A percentile compares a stretch with the other conserved stretches of the same genome.
phyloP scores from a whole-genome alignment of 2,888 invertebrate species.

The Morpho helenor region DNA sequence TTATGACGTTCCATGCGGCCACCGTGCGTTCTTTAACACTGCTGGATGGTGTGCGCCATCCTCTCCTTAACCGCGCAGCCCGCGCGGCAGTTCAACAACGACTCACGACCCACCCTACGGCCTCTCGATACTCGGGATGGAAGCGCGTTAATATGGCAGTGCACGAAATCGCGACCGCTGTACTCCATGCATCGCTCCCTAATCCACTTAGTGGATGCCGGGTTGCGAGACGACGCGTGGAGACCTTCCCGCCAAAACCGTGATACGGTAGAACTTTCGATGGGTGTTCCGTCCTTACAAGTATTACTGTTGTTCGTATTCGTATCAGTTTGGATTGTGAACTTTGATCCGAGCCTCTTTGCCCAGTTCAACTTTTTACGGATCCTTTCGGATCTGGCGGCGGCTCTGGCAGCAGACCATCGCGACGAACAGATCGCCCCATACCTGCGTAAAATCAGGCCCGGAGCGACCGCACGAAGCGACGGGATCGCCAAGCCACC shows the following conservation, averaged over 20 bases:
- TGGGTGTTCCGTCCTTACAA: conserved; percentile 4
- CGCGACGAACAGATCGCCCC: conserved; percentile 27
- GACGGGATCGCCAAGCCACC: conserved; percentile 34
- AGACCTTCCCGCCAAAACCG: not conserved
- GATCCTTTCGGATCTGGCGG: conserved; percentile 14
- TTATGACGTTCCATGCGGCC: conserved; percentile 41
- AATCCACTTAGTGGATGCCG: not conserved
- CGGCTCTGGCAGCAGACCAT: conserved; percentile 26
- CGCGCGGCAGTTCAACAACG: conserved; percentile 39
- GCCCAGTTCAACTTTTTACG: conserved; percentile 24
- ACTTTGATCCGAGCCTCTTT: conserved; percentile 10
- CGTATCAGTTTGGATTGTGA: not conserved
- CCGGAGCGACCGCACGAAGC: conserved; percentile 31
- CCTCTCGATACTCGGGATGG: conserved; percentile 36
- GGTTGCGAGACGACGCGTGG: not conserved
- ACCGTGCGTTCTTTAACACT: conserved; percentile 37
- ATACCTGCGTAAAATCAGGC: conserved; percentile 27
- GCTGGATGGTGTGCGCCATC: conserved; percentile 39
- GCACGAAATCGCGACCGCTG: conserved; percentile 38
- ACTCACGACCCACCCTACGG: conserved; percentile 10
- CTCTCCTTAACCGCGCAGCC: conserved; percentile 40
- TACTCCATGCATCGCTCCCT: conserved; percentile 11
- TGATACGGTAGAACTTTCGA: conserved; percentile 3
- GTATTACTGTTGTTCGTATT: not conserved
- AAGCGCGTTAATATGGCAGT: conserved; percentile 38